phyloP scores from a whole-genome alignment of 2,888 invertebrate species.

The Agrotis exclamationis region DNA sequence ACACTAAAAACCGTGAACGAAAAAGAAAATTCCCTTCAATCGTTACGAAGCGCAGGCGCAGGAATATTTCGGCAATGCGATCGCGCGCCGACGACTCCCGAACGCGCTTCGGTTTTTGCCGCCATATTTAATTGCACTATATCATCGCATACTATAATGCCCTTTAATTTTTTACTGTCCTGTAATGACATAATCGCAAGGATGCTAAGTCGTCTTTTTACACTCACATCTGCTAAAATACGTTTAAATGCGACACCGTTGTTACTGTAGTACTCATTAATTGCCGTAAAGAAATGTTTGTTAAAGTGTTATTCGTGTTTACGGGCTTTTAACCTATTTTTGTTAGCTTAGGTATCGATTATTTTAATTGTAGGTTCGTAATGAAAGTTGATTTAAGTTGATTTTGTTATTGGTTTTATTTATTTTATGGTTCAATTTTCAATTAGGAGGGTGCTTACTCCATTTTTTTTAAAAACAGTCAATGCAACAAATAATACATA shows the following conservation, averaged over 20 bases:
- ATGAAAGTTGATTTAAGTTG: constrained; percentile 22
- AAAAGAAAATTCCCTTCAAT: constrained; percentile 55
- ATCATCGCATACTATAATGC: constrained; percentile 90
- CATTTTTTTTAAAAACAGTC: too few relatives aligned
- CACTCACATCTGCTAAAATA: constrained; percentile 71
- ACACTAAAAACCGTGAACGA: constrained; percentile 41
- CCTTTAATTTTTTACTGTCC: constrained; percentile 84
- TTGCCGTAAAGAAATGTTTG: constrained; percentile 51
- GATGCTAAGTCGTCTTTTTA: constrained; percentile 75
- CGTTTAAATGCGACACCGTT: constrained; percentile 52
- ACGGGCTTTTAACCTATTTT: constrained; percentile 40
- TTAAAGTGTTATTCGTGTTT: constrained; percentile 52
- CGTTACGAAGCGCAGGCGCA: constrained; percentile 48
- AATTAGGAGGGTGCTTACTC: too few relatives aligned
- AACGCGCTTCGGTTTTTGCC: constrained; percentile 66
- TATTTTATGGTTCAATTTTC: constrained; percentile 16
- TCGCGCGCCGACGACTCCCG: constrained; percentile 55
- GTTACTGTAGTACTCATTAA: constrained; percentile 29
- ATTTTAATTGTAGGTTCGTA: constrained; percentile 28
- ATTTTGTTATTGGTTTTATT: constrained; percentile 24
- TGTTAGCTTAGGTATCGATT: constrained; percentile 31
- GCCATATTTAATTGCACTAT: constrained; percentile 85
- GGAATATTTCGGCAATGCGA: constrained; percentile 69
- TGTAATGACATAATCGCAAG: constrained; percentile 89
- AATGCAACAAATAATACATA: too few relatives aligned